phyloP scores from a whole-genome alignment of 2,888 invertebrate species.

The Halictus ligatus region DNA sequence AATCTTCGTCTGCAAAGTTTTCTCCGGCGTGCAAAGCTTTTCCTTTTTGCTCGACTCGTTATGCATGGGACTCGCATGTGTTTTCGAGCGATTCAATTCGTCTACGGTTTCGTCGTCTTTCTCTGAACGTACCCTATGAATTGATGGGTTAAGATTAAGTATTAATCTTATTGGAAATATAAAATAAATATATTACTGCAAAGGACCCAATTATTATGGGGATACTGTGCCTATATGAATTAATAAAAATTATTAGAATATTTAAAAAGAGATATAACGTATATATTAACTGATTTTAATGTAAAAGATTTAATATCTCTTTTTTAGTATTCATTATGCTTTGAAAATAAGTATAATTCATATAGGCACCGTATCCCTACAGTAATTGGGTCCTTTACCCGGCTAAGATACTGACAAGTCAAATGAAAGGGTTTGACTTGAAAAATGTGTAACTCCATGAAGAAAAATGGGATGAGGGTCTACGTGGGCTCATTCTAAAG shows the following conservation, averaged over 20 bases:
- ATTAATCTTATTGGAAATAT: not conserved
- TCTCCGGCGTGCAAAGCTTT: not conserved
- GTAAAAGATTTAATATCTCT: no score
- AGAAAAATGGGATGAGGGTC: not conserved
- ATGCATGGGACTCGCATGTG: slow-evolving; percentile 35
- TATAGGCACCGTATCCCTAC: no score
- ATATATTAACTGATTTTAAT: no score
- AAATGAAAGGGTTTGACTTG: not conserved
- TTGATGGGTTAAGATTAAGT: not conserved
- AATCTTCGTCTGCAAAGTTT: slow-evolving; percentile 12
- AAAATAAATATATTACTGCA: not conserved
- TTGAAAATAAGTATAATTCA: no score
- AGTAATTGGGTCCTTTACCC: no score
- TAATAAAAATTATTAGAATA: no score
- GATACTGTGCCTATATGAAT: no score
- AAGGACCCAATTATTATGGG: no score
- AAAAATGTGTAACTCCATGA: not conserved
- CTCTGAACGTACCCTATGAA: slow-evolving; percentile 52
- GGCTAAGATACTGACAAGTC: not conserved
- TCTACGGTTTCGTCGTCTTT: slow-evolving; percentile 68
- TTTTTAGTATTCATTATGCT: no score
- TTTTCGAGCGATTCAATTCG: slow-evolving; percentile 59
- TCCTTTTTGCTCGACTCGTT: not conserved
- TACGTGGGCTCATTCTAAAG: not conserved
- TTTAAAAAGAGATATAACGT: no score